A percentile compares a stretch with the other conserved stretches of the same genome.
Conservation (phyloP, 1,140 invertebrate genomes). For the Parasteatoda tepidariorum region DNA sequence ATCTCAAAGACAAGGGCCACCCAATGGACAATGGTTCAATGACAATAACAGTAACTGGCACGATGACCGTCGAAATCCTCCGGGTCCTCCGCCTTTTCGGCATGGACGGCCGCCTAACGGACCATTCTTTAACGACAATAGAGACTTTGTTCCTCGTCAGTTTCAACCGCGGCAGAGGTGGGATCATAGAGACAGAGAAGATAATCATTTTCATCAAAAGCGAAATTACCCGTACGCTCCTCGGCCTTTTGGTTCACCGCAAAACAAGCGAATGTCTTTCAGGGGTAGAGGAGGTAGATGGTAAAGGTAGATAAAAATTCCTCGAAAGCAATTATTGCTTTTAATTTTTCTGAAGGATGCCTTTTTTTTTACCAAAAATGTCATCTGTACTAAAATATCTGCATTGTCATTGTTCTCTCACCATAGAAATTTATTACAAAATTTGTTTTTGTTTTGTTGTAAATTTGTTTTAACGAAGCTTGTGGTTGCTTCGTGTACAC, state of each 20-base stretch:
- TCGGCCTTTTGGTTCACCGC: conserved; percentile 22
- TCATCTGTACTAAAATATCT: background rate
- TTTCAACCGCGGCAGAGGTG: conserved; percentile 34
- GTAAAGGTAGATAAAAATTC: conserved; percentile 33
- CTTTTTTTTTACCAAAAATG: background rate
- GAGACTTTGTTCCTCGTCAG: conserved; percentile 3
- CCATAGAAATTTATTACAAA: background rate
- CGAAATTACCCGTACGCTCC: background rate
- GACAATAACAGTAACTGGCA: conserved; percentile 27
- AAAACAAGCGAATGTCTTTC: conserved; percentile 30
- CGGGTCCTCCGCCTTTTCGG: background rate
- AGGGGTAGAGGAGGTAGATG: conserved; percentile 24
- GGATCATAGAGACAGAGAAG: conserved; percentile 1
- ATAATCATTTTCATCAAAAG: background rate
- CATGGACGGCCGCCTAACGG: background rate
- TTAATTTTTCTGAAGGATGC: background rate
- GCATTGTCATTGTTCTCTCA: background rate
- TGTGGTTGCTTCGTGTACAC: background rate
- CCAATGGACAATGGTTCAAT: conserved; percentile 25
- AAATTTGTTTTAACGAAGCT: background rate
- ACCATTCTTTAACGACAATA: conserved; percentile 14
- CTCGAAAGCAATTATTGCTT: conserved; percentile 7
- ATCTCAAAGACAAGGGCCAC: conserved; percentile 21
- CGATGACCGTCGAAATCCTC: background rate
- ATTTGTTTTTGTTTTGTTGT: conserved; percentile 7